Conservation (phyloP, 2,113 vertebrate species). For the Macrotis lagotis region DNA sequence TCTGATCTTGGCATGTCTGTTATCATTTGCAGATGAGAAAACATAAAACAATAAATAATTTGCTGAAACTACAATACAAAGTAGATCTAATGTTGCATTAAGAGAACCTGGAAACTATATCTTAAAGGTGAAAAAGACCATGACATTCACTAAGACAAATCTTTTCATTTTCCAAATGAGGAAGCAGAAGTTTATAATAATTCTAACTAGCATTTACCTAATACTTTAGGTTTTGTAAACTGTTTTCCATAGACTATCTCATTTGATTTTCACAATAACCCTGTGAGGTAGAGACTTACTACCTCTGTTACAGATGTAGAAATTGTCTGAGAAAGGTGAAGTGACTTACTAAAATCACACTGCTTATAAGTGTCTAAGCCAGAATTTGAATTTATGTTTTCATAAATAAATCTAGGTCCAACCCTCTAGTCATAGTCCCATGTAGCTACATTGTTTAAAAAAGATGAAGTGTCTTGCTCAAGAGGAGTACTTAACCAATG, state of each 20-base stretch:
- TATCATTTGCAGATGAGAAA: neutral
- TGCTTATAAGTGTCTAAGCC: neutral
- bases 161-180: neutral
- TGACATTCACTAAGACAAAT: neutral
- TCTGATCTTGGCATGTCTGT: neutral
- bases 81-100: neutral
- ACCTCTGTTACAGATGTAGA: neutral
- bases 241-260: neutral
- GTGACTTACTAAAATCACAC: neutral
- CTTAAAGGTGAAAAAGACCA: neutral
- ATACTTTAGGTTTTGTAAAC: neutral
- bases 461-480: neutral
- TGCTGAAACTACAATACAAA: neutral
- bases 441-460: neutral
- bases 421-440: neutral
- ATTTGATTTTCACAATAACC: neutral
- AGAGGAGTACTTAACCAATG: neutral
- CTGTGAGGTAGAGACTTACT: neutral
- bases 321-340: neutral
- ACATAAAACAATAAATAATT: neutral
- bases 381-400: neutral
- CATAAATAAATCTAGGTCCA: neutral
- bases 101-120: neutral
- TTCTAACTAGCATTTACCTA: neutral
- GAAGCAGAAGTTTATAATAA: neutral